phyloP scores from a whole-genome alignment of 2,113 vertebrate species.

The Drymodes brunneopygia region DNA sequence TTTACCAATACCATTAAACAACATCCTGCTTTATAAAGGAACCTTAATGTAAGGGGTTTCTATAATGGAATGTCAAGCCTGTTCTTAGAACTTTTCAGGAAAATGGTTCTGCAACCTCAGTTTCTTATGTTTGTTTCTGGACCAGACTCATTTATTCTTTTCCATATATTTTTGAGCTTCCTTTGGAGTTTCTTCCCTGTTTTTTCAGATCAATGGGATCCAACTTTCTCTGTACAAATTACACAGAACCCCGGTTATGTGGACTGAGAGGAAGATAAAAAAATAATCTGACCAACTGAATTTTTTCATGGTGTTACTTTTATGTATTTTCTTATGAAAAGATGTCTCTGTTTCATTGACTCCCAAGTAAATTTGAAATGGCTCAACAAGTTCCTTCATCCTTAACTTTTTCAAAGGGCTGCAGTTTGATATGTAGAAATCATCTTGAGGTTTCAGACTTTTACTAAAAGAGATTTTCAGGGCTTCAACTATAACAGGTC shows the following conservation, averaged over 20 bases:
- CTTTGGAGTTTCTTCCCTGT: not conserved
- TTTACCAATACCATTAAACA: not conserved
- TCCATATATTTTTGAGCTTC: not conserved
- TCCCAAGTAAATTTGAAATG: not conserved
- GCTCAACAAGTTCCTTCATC: not conserved
- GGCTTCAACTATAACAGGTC: not conserved
- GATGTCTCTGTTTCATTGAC: not conserved
- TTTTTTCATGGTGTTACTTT: not conserved
- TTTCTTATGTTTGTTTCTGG: not conserved
- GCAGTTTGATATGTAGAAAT: not conserved
- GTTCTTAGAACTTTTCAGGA: not conserved
- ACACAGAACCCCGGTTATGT: not conserved
- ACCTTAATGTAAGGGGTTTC: not conserved
- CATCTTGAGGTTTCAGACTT: not conserved
- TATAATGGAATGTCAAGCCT: accelerated
- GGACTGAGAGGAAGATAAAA: not conserved
- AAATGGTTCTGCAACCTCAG: not conserved
- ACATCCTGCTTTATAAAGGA: not conserved
- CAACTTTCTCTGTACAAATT: not conserved
- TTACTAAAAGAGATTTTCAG: not conserved
- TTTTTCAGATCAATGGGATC: not conserved
- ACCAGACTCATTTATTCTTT: not conserved
- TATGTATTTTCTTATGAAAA: not conserved
- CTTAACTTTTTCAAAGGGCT: not conserved
- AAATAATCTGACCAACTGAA: not conserved